Evolutionary conservation across 2,113 vertebrate genomes (phyloP).

Genomic region (Alouatta palliata): DNA sequence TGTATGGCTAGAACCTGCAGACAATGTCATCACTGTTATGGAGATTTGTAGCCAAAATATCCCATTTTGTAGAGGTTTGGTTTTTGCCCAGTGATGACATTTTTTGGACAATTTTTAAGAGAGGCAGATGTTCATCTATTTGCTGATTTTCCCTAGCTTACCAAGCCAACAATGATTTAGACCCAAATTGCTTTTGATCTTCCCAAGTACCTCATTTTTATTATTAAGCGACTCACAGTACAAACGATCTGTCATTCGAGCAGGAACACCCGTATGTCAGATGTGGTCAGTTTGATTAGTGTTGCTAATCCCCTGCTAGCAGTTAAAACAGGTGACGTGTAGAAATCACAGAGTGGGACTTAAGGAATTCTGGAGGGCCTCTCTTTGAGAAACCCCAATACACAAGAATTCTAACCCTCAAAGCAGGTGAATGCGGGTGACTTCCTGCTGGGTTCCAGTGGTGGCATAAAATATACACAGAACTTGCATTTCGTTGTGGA

Average conservation of each 20-base stretch:
- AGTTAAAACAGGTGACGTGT: not conserved
- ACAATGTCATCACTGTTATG: not conserved
- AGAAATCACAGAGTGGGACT: not conserved
- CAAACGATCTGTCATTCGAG: not conserved
- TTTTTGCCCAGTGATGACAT: conserved; percentile 52
- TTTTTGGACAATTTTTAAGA: conserved; percentile 46
- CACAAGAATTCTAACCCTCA: not conserved
- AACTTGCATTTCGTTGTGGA: not conserved
- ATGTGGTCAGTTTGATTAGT: not conserved
- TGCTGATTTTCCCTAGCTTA: conserved; percentile 12
- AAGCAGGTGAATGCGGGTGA: not conserved
- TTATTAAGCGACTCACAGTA: not conserved
- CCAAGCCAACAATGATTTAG: conserved; percentile 52
- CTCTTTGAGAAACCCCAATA: not conserved
- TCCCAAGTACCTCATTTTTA: conserved; percentile 52
- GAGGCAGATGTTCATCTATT: conserved; percentile 54
- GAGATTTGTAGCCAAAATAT: conserved; percentile 26
- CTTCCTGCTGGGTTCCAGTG: not conserved
- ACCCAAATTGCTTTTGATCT: conserved; percentile 56
- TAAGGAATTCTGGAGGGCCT: not conserved
- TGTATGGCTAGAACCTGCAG: conserved; percentile 8
- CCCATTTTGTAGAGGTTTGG: conserved; percentile 30
- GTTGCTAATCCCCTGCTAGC: not conserved
- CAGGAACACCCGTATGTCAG: not conserved
- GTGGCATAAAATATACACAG: not conserved